These are phyloP conservation scores for Dicentrarchus labrax DNA, from an alignment of 2,113 vertebrate genomes.

Conservation along the genomic window DNA sequence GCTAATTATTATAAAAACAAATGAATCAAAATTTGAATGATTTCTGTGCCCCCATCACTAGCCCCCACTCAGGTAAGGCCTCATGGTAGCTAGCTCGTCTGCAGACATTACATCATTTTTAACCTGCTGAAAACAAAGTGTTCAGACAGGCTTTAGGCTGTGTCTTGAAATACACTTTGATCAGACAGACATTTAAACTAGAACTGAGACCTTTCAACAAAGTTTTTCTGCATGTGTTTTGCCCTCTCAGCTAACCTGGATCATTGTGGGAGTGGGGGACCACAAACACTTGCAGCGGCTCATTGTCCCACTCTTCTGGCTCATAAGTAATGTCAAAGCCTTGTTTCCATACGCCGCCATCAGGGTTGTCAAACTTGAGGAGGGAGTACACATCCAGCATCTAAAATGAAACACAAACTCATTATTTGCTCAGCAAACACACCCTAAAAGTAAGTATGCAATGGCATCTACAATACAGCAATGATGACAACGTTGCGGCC, in stretches of 20 bases:
- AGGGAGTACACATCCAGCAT: conserved; percentile 93
- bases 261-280: conserved; percentile 98
- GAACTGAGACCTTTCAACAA: neutral
- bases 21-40: conserved; percentile 26
- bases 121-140: neutral
- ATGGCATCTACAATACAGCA: neutral
- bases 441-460: neutral
- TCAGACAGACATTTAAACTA: neutral
- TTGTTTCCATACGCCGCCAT: conserved; percentile 98
- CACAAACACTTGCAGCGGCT: conserved; percentile 94
- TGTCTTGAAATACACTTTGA: neutral
- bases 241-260: conserved; percentile 87
- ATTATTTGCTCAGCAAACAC: neutral
- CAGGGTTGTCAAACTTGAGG: conserved; percentile 95
- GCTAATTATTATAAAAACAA: conserved; percentile 36
- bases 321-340: conserved; percentile 97
- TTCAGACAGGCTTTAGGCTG: neutral
- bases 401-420: conserved; percentile 75
- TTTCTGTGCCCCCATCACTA: neutral
- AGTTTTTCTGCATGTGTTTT: neutral
- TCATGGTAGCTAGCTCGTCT: neutral
- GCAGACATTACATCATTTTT: neutral
- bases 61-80: conserved; percentile 2
- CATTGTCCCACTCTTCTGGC: conserved; percentile 90
- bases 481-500: neutral